Evolutionary conservation across 2,797 vertebrate species (phyloP).

Genomic region (Peromyscus aztecus): DNA sequence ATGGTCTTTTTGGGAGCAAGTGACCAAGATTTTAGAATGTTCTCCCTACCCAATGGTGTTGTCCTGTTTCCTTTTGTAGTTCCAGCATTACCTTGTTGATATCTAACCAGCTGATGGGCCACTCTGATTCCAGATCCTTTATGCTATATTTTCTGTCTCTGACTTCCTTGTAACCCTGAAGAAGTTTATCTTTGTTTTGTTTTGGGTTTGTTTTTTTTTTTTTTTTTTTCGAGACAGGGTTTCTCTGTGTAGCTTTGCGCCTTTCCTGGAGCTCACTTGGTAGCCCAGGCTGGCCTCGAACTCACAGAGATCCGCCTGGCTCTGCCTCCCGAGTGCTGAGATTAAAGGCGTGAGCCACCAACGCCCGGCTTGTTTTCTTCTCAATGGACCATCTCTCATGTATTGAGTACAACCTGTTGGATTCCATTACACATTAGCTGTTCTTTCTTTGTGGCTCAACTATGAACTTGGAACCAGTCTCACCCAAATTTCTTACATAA

Average conservation of each 20-base stretch:
- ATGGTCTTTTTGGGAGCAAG: constrained; percentile 10
- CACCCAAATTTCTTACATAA: constrained; percentile 1
- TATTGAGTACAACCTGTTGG: not conserved
- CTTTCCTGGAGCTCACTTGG: too few relatives aligned
- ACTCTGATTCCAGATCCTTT: constrained; percentile 16
- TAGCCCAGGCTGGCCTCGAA: too few relatives aligned
- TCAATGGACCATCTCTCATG: not conserved
- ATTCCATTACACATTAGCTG: not conserved
- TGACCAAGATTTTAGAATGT: not conserved
- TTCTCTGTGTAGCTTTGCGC: too few relatives aligned
- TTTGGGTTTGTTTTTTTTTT: too few relatives aligned
- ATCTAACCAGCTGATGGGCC: not conserved
- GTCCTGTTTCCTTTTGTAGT: not conserved
- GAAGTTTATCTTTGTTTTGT: constrained; percentile 24
- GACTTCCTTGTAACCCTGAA: not conserved
- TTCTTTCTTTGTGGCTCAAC: constrained; percentile 6
- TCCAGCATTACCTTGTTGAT: not conserved
- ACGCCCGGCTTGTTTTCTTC: constrained; percentile 27
- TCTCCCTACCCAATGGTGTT: not conserved
- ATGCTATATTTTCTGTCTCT: not conserved
- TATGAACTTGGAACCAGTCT: constrained; percentile 11
- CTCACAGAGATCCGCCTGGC: too few relatives aligned
- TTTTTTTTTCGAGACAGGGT: too few relatives aligned
- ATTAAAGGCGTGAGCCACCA: too few relatives aligned
- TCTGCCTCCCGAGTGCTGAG: too few relatives aligned